Percentiles rank a stretch among this genome's conserved stretches.
These are phyloP conservation scores for Nothocercus nigrocapillus DNA, from an alignment of 2,113 vertebrate genomes.

Conservation along the genomic window DNA sequence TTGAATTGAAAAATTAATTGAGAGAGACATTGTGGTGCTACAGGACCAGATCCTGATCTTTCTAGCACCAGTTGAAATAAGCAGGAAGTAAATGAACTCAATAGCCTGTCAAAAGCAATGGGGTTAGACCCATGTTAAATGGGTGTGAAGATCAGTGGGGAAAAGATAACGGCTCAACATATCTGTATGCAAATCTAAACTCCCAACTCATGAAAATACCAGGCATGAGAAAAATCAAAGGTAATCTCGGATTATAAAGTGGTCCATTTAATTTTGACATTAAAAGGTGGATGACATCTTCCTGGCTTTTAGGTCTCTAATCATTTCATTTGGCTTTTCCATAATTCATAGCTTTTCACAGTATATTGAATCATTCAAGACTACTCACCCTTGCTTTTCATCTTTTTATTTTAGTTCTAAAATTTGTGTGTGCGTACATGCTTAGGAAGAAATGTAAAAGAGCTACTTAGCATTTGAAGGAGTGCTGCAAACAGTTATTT, in stretches of 20 bases:
- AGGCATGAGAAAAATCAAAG: conserved; percentile 27
- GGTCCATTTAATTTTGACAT: conserved; percentile 49
- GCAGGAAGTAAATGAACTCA: neutral
- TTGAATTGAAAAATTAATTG: neutral
- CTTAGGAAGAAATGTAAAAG: conserved; percentile 47
- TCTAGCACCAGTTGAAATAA: neutral
- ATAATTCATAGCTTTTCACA: conserved; percentile 49
- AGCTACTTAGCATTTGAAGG: conserved; percentile 57
- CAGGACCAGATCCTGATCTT: neutral
- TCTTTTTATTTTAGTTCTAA: conserved; percentile 47
- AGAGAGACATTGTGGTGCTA: fast-evolving
- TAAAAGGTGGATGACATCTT: conserved; percentile 50
- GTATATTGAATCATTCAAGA: neutral
- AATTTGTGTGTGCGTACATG: conserved; percentile 8
- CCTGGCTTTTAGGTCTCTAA: conserved; percentile 21
- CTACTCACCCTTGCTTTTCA: conserved; percentile 46
- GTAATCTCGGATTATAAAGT: neutral
- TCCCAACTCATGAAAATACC: neutral
- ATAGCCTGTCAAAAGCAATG: neutral
- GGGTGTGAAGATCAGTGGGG: neutral
- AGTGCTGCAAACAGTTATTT: conserved; percentile 58
- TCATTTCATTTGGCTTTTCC: neutral
- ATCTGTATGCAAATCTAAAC: neutral
- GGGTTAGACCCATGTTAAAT: neutral
- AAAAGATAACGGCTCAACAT: neutral